These are phyloP conservation scores for Burhinus oedicnemus DNA, from an alignment of 2,113 vertebrate genomes.

Conservation along the genomic window DNA sequence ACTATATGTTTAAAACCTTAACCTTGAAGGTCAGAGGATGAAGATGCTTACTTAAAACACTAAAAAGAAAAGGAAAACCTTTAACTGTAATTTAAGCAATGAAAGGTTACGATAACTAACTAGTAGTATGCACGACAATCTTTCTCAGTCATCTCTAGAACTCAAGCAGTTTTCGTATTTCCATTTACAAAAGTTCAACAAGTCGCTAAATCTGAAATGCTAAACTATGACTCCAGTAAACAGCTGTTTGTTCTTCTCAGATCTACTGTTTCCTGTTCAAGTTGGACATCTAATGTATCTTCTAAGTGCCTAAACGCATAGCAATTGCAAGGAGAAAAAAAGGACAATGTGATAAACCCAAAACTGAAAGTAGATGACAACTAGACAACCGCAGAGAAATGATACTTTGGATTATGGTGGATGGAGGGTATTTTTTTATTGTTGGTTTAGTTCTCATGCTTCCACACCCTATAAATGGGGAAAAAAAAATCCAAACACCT, in stretches of 20 bases:
- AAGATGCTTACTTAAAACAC: constrained; percentile 46
- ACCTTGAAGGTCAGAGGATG: constrained; percentile 41
- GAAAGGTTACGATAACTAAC: constrained; percentile 57
- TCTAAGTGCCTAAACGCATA: constrained; percentile 32
- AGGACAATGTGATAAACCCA: neutral
- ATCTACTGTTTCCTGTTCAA: neutral
- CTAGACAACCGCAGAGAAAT: constrained; percentile 1
- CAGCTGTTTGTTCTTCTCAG: constrained; percentile 36
- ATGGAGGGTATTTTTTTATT: neutral
- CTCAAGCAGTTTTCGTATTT: constrained; percentile 14
- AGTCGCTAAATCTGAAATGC: constrained; percentile 52
- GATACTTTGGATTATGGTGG: neutral
- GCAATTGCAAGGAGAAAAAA: constrained; percentile 22
- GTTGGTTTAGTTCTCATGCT: constrained; percentile 29
- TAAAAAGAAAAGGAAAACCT: constrained; percentile 36
- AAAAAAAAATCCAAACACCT: neutral
- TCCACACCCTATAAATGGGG: neutral
- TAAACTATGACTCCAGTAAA: constrained; percentile 59
- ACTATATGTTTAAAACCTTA: neutral
- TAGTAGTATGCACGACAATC: constrained; percentile 69
- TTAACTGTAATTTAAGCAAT: constrained; percentile 26
- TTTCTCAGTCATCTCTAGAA: constrained; percentile 47
- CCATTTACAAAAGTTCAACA: constrained; percentile 67
- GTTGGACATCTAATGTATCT: neutral
- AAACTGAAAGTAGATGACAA: constrained; percentile 11